These are phyloP conservation scores for Graphium colonna DNA, from an alignment of 2,888 invertebrate species.

Conservation along the genomic window DNA sequence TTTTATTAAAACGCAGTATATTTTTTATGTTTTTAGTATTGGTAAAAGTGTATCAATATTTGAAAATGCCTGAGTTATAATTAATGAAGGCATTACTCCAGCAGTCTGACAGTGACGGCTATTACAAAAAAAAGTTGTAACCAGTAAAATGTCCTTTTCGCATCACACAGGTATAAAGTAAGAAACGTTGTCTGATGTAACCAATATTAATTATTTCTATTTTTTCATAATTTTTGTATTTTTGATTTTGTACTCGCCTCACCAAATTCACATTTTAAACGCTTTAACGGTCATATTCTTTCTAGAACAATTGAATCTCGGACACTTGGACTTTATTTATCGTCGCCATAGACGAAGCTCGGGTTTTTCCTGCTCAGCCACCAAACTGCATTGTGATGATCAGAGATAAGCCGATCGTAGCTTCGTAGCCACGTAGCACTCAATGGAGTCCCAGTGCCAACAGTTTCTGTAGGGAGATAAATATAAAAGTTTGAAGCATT, in stretches of 20 bases:
- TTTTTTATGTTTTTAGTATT: too few species aligned
- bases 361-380: constrained; percentile 9
- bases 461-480: constrained; percentile 23
- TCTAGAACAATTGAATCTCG: not conserved
- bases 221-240: not conserved
- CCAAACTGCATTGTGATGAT: constrained; percentile 19
- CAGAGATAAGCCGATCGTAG: constrained; percentile 24
- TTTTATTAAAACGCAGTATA: too few species aligned
- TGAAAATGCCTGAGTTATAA: too few species aligned
- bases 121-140: too few species aligned
- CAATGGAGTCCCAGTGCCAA: constrained; percentile 26
- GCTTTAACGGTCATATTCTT: not conserved
- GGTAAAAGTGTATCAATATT: too few species aligned
- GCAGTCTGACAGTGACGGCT: too few species aligned
- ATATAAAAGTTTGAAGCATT: too few species aligned
- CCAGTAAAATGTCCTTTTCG: too few species aligned
- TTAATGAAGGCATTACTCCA: too few species aligned
- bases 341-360: not conserved
- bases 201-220: not conserved
- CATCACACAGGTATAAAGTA: too few species aligned
- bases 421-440: constrained; percentile 24
- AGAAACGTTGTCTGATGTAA: too few species aligned
- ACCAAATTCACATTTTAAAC: not conserved
- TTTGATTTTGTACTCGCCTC: too few species aligned
- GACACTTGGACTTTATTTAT: constrained; percentile 13